Evolutionary conservation across 2,797 vertebrate genomes (phyloP), one percentile per base, ranked within the genome.

Genomic region (Clarias laeviceps): DNA sequence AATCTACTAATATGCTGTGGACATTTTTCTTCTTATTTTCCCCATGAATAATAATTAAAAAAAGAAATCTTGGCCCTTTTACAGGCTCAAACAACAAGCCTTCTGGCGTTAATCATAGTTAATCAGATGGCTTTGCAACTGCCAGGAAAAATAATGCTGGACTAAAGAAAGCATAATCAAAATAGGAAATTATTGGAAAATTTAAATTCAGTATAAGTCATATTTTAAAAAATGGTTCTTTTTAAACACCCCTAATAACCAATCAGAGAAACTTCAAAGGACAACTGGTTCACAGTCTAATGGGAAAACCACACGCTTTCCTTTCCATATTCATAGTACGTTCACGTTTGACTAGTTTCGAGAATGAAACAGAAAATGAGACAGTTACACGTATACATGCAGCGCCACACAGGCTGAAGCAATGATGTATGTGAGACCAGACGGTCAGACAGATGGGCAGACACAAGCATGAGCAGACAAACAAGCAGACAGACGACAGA

Each of bases 71-170:
- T 89, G 86, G 88, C 86, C 56, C 59, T 87, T 93, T 91, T 88
- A 91, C 90, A 89, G 89, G 88, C 86, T 89, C 80, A 79, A 91
- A 90, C 89, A 92, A 90, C 90, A 91, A 32, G 86, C 85, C 89
- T 90, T 88, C 91, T 92, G 90, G 90, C 85, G 90, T 91, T 91
- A 93, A 93, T 93, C 91, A 92, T 80, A 83, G 84, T 91, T 92
- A 91, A 93, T 93, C 90, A 91, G 88, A 90, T 87, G 89, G 80
- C 81, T 45, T 37, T 80, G 72, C 84, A 3, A 20, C 66, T 90
- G 92, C 91, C 93, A 93, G 88, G 88, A 91, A 93, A 93, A 92
- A 93, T 91, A 93, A 92, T 84, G 89, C 62, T 87, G 88, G 83
- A 92, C 90, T 92, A 92, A 93, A 91, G 89, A 88, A 91, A 92